Evolutionary conservation across 2,113 vertebrate species (phyloP).

Genomic region (Pachycephala philippinensis): DNA sequence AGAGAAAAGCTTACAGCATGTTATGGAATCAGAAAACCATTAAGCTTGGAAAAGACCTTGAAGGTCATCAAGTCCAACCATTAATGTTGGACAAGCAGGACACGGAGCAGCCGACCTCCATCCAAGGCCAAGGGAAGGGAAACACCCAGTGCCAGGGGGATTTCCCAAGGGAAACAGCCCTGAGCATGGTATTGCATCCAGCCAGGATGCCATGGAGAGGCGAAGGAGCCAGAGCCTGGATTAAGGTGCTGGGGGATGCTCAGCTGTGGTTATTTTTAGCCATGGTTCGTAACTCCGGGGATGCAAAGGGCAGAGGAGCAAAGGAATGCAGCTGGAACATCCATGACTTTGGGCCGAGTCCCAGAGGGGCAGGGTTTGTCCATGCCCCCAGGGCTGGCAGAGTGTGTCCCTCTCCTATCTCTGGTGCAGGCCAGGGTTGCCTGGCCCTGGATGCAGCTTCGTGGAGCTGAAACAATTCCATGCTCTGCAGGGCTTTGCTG

Average conservation of each 20-base stretch:
- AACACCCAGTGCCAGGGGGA: not conserved
- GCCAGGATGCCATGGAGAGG: fast-evolving
- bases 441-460: not conserved
- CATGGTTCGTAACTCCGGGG: not conserved
- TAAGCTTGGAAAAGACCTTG: not conserved
- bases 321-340: not conserved
- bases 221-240: not conserved
- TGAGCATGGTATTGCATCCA: not conserved
- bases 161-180: not conserved
- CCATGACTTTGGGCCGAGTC: not conserved
- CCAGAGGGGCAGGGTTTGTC: not conserved
- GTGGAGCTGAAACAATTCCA: not conserved
- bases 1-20: not conserved
- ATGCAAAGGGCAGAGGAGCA: not conserved
- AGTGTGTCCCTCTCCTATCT: not conserved
- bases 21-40: not conserved
- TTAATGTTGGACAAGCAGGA: not conserved
- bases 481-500: not conserved
- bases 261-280: fast-evolving
- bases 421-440: not conserved
- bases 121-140: not conserved
- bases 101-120: not conserved
- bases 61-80: not conserved
- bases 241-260: not conserved
- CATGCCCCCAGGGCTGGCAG: not conserved